Conservation (phyloP, 2,888 invertebrate species). For the Eurois occulta region DNA sequence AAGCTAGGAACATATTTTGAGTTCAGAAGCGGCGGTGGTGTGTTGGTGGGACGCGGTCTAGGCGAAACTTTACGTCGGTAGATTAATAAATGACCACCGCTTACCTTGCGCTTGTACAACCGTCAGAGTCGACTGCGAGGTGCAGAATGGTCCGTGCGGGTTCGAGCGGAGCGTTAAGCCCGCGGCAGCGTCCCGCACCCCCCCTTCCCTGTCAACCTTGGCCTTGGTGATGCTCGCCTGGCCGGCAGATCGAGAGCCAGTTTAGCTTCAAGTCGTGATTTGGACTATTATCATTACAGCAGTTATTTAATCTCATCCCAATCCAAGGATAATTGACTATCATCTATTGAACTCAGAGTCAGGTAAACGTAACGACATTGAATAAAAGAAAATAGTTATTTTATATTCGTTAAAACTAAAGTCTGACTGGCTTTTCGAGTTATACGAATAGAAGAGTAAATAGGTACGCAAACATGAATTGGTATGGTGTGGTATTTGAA, state of each 20-base stretch:
- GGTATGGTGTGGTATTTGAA: not conserved
- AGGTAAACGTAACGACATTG: slow-evolving; percentile 8
- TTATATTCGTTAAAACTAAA: not conserved
- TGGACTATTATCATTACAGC: slow-evolving; percentile 66
- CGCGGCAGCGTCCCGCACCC: slow-evolving; percentile 85
- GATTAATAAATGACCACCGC: slow-evolving; percentile 84
- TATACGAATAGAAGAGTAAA: not conserved
- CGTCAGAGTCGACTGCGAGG: slow-evolving; percentile 90
- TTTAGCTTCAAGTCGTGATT: slow-evolving; percentile 70
- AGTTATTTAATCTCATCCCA: slow-evolving; percentile 58
- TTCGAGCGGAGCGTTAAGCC: slow-evolving; percentile 89
- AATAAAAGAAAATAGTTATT: not conserved
- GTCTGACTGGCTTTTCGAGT: not conserved
- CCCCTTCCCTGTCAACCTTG: slow-evolving; percentile 88
- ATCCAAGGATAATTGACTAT: slow-evolving; percentile 61
- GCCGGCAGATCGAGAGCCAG: slow-evolving; percentile 76
- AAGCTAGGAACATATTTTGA: slow-evolving; percentile 74
- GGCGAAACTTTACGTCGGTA: slow-evolving; percentile 73
- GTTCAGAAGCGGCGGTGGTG: slow-evolving; percentile 72
- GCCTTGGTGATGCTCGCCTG: slow-evolving; percentile 86
- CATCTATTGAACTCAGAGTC: slow-evolving; percentile 34
- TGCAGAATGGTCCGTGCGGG: slow-evolving; percentile 89
- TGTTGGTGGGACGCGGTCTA: slow-evolving; percentile 68
- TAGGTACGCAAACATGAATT: not conserved
- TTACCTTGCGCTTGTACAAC: slow-evolving; percentile 90